These are phyloP conservation scores for Microcebus jonahi DNA, from an alignment of 2,113 vertebrate species.

Conservation along the genomic window DNA sequence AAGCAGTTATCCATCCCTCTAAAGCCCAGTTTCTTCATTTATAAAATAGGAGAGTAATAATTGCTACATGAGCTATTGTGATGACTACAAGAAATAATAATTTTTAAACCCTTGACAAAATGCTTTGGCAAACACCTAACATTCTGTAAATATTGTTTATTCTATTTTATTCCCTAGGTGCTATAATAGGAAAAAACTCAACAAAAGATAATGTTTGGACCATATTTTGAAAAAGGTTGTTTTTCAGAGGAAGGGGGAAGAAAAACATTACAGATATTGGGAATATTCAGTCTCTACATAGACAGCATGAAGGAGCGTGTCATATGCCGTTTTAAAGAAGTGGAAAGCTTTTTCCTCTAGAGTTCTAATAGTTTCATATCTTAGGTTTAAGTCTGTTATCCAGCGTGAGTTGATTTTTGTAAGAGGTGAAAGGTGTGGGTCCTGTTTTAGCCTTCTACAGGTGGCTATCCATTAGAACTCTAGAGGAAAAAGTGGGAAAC, in stretches of 20 bases:
- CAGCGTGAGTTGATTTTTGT: too few relatives aligned
- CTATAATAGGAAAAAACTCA: not conserved
- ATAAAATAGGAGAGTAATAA: not conserved
- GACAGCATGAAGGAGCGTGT: not conserved
- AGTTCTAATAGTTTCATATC: too few relatives aligned
- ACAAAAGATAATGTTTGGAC: not conserved
- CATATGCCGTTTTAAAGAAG: not conserved
- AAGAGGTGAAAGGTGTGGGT: too few relatives aligned
- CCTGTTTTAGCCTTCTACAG: too few relatives aligned
- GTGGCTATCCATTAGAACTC: too few relatives aligned
- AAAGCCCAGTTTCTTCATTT: not conserved
- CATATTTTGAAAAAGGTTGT: not conserved
- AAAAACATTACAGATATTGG: not conserved
- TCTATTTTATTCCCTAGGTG: not conserved
- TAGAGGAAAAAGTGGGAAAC: too few relatives aligned
- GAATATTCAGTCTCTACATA: not conserved
- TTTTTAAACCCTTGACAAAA: conserved; percentile 24
- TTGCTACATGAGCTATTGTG: not conserved
- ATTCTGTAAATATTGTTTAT: not conserved
- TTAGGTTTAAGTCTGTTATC: too few relatives aligned
- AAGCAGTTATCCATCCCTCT: not conserved
- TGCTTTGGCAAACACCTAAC: not conserved
- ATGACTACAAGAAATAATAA: not conserved
- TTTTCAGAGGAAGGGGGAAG: not conserved
- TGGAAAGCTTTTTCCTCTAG: too few relatives aligned